Base-by-base conservation (phyloP, 2,113 vertebrate genomes). In the Carettochelys insculpta region DNA sequence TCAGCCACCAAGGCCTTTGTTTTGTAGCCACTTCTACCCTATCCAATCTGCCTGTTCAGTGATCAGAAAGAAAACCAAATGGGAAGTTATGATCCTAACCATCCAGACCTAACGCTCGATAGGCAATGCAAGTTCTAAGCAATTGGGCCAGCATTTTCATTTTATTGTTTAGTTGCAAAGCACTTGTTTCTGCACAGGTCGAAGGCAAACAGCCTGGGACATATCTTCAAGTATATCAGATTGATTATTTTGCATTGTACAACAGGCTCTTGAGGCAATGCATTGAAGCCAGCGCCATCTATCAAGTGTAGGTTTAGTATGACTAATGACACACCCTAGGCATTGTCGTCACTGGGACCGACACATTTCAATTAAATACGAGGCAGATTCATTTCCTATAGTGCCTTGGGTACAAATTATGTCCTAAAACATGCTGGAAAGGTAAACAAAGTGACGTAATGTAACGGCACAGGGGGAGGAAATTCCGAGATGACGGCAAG, bases 11-110 rank as follows among this genome's bases (percentile, higher is more conserved):
- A n/a, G n/a, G 31, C 80, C 13, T 45, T 77, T 78, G 52, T 48
- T 45, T 76, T 61, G 24, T 0, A 0, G 71, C 25, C 29, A 43
- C 3, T 0, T 2, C 6, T 31, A 16, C 8, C 12, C 34, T 56
- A 85, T 65, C 50, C 41, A 68, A 50, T 52, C n/a, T 86, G 73
- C 73, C 82, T 1, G 45, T 47, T 65, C 79, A 92, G 20, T 34
- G 51, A 17, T 29, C 9, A 68, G 85, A 87, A 27, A 75, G n/a
- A 79, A 77, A 86, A 80, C 9, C 0, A 38, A n/a, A 65, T 11
- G 47, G 50, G 56, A 81, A 77, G 45, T 20, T 2, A 68, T 34
- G 29, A 85, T 29, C n/a, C 88, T 75, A 85, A 91, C 38, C 27
- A 79, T 27, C 20, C 71, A 53, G 68, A 48, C 25, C 54, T 50